A percentile compares a stretch with the other conserved stretches of the same genome.
phyloP scores from a whole-genome alignment of 2,888 invertebrate genomes.

The Phlogophora meticulosa region DNA sequence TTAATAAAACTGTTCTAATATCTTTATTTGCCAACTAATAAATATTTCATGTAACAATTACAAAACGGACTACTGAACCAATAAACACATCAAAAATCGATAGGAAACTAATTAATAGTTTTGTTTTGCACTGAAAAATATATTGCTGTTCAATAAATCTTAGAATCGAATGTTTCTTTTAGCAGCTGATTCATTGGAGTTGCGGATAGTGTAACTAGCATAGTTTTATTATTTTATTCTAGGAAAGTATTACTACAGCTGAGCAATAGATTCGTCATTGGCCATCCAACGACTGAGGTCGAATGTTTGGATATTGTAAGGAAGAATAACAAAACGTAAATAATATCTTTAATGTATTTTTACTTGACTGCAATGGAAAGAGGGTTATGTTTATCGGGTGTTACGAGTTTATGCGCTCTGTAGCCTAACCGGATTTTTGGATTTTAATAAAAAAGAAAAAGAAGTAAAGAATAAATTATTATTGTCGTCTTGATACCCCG shows the following conservation, averaged over 20 bases:
- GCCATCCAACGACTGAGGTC: too few relatives aligned
- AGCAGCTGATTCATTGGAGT: conserved; percentile 13
- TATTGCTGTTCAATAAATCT: conserved; percentile 34
- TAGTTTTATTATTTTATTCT: conserved; percentile 21
- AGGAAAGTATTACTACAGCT: neutral
- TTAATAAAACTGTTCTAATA: too few relatives aligned
- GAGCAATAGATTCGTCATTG: conserved; percentile 1
- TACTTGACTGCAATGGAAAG: too few relatives aligned
- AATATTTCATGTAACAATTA: neutral
- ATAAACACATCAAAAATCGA: conserved; percentile 20
- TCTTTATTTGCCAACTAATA: neutral
- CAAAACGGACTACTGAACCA: neutral
- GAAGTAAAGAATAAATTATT: too few relatives aligned
- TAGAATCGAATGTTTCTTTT: conserved; percentile 29
- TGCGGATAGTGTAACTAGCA: neutral
- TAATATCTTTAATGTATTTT: too few relatives aligned
- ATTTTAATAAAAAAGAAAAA: too few relatives aligned
- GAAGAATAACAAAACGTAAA: too few relatives aligned
- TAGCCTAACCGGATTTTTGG: too few relatives aligned
- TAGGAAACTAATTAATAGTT: conserved; percentile 13
- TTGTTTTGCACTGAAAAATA: conserved; percentile 28
- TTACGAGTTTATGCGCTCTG: too few relatives aligned
- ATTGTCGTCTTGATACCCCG: too few relatives aligned
- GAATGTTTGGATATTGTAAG: too few relatives aligned
- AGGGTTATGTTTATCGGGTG: too few relatives aligned